A percentile compares a stretch with the other conserved stretches of the same genome.
These are phyloP conservation scores for Phyto melanocephala DNA, from an alignment of 2,888 invertebrate genomes.

Conservation along the genomic window DNA sequence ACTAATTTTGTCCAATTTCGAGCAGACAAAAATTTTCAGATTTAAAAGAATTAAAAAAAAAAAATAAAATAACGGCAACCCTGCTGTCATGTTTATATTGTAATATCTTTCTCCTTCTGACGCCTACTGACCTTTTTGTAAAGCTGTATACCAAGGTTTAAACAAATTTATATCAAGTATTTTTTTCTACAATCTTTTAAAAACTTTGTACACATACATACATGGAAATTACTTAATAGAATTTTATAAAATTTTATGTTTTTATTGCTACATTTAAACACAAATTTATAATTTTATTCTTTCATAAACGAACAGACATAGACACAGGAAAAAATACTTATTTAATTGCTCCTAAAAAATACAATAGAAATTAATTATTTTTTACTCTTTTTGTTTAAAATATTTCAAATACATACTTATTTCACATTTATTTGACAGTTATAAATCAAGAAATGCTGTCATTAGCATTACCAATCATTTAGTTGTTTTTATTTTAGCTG, in stretches of 20 bases:
- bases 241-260: slow-evolving; percentile 42
- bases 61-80: neutral
- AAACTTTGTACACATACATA: slow-evolving; percentile 15
- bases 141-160: slow-evolving; percentile 37
- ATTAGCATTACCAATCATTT: slow-evolving; percentile 41
- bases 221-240: slow-evolving; percentile 38
- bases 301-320: too few relatives aligned
- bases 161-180: slow-evolving; percentile 39
- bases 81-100: neutral
- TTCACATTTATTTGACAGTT: slow-evolving; percentile 37
- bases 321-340: too few relatives aligned
- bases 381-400: neutral
- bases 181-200: too few relatives aligned
- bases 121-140: slow-evolving; percentile 50
- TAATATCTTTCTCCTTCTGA: neutral
- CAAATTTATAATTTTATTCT: slow-evolving; percentile 23
- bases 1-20: too few relatives aligned
- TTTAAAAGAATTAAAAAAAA: too few relatives aligned
- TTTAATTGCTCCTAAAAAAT: too few relatives aligned
- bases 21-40: too few relatives aligned
- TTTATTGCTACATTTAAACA: slow-evolving; percentile 4
- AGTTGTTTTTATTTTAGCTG: slow-evolving; percentile 30
- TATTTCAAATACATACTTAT: neutral
- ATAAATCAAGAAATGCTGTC: slow-evolving; percentile 52
- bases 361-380: too few relatives aligned